phyloP scores from a whole-genome alignment of 1,140 invertebrate species.

The Manduca sexta region DNA sequence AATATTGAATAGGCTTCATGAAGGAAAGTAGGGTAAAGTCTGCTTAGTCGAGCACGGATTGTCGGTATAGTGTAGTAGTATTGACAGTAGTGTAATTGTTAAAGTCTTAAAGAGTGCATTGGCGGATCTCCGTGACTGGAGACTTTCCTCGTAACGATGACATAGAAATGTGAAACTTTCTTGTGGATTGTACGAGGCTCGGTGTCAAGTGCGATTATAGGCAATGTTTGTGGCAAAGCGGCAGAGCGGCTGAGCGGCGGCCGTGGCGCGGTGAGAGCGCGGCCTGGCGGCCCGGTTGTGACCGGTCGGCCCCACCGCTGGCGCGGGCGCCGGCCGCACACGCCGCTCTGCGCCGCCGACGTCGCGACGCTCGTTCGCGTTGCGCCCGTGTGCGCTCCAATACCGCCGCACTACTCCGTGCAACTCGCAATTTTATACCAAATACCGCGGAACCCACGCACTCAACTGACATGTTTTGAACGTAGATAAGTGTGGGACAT shows the following conservation, averaged over 20 bases:
- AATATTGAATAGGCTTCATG: conserved; percentile 39
- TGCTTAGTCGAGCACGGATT: conserved; percentile 18
- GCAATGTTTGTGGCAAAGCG: conserved; percentile 45
- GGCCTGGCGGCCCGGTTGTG: conserved; percentile 57
- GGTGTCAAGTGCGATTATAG: conserved; percentile 69
- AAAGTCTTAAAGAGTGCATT: conserved; percentile 12
- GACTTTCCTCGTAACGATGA: conserved; percentile 25
- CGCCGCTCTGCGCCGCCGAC: conserved; percentile 59
- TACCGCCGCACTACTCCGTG: conserved; percentile 24
- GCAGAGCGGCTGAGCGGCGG: conserved; percentile 30
- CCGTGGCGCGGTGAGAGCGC: conserved; percentile 38
- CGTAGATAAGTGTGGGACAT: conserved; percentile 23
- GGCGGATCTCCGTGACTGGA: conserved; percentile 8
- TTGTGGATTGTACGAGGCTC: conserved; percentile 53
- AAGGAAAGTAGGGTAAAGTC: conserved; percentile 14
- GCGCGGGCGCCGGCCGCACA: conserved; percentile 50
- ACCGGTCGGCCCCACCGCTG: conserved; percentile 63
- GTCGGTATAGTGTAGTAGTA: no score
- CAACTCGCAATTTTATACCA: conserved; percentile 20
- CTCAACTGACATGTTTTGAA: conserved; percentile 27
- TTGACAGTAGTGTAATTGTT: conserved; percentile 2
- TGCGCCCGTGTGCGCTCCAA: conserved; percentile 38
- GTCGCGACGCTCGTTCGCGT: conserved; percentile 61
- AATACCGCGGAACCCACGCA: conserved; percentile 18
- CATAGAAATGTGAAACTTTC: conserved; percentile 68